These are phyloP conservation scores for Caiman crocodilus DNA, from an alignment of 2,797 vertebrate species.

Conservation along the genomic window DNA sequence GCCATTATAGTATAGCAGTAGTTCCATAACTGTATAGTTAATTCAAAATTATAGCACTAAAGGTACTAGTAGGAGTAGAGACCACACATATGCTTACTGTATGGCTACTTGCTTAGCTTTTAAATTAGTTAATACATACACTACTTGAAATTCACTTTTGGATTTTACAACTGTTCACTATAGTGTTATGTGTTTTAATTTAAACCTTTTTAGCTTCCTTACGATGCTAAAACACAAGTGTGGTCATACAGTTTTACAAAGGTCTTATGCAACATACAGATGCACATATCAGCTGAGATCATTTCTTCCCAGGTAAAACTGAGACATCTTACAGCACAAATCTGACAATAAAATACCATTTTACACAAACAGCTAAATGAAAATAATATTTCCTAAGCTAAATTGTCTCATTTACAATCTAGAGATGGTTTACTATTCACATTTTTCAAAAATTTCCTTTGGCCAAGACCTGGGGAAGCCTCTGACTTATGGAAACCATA, in stretches of 20 bases:
- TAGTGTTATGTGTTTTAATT: slow-evolving; percentile 42
- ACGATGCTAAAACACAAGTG: slow-evolving; percentile 54
- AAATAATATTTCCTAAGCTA: neutral
- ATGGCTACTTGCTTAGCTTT: slow-evolving; percentile 32
- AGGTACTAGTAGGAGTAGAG: neutral
- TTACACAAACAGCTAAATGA: slow-evolving; percentile 11
- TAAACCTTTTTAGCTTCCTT: slow-evolving; percentile 36
- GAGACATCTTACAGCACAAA: slow-evolving; percentile 3
- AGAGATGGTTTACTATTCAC: neutral
- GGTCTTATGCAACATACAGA: slow-evolving; percentile 25
- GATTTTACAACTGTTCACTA: slow-evolving; percentile 28
- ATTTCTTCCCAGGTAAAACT: slow-evolving; percentile 27
- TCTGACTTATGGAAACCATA: neutral
- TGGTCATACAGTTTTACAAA: slow-evolving; percentile 1
- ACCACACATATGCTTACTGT: slow-evolving; percentile 1
- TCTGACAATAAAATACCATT: slow-evolving; percentile 27
- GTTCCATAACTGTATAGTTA: neutral
- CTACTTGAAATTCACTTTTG: slow-evolving; percentile 32
- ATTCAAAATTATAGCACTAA: neutral
- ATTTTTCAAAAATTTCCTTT: neutral
- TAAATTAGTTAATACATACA: slow-evolving; percentile 36
- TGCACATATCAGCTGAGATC: slow-evolving; percentile 19
- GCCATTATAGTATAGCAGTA: neutral
- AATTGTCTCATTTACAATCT: neutral
- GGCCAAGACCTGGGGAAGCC: neutral